Evolutionary conservation across 2,888 invertebrate species (phyloP).

Genomic region (Agapostemon virescens): DNA sequence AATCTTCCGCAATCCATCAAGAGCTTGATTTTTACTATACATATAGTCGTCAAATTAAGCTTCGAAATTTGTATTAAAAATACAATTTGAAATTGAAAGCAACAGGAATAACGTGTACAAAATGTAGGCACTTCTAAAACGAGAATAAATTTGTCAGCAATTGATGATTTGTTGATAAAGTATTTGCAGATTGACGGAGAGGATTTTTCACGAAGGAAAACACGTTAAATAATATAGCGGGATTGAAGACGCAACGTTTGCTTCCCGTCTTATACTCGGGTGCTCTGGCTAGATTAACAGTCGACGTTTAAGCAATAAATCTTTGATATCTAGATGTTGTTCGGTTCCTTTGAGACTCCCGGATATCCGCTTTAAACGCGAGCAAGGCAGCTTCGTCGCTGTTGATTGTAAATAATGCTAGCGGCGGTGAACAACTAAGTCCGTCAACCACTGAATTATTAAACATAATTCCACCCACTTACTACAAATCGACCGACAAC

Average conservation of each 20-base stretch:
- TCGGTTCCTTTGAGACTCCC: conserved; percentile 6
- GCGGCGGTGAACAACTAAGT: conserved; percentile 1
- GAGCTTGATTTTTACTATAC: too few species aligned
- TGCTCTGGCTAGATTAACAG: background rate
- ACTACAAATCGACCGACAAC: background rate
- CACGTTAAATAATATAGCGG: background rate
- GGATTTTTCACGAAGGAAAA: background rate
- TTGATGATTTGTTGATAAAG: background rate
- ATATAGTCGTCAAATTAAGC: background rate
- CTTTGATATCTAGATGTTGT: conserved; percentile 2
- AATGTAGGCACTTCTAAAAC: background rate
- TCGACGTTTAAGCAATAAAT: conserved; percentile 10
- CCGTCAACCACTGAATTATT: conserved; percentile 19
- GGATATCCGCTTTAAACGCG: conserved; percentile 23
- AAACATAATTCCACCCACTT: conserved; percentile 24
- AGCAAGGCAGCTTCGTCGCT: background rate
- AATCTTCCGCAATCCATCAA: too few species aligned
- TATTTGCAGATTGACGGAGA: background rate
- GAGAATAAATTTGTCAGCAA: background rate
- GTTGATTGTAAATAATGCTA: conserved; percentile 32
- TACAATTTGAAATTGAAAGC: background rate
- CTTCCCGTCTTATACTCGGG: background rate
- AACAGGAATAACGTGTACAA: background rate
- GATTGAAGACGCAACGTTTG: background rate
- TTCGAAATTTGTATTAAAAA: background rate